Conservation (phyloP, 2,113 vertebrate genomes). For the Synodontis membranacea region DNA sequence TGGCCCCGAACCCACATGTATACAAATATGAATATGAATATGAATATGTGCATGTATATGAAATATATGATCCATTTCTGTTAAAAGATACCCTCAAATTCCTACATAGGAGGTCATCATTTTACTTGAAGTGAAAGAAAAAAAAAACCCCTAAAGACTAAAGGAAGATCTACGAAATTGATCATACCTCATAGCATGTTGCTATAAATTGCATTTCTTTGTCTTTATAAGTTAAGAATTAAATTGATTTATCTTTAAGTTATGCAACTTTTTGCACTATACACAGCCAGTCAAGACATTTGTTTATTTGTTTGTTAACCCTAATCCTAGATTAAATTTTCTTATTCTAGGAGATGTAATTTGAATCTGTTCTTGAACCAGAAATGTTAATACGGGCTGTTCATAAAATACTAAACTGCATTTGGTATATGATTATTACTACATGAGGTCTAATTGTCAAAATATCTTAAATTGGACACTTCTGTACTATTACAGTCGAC, state of each 20-base stretch:
- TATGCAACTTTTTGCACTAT: not conserved
- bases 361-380: not conserved
- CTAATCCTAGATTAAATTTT: too few relatives aligned
- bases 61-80: too few relatives aligned
- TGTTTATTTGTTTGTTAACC: not conserved
- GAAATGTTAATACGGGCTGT: not conserved
- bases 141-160: not conserved
- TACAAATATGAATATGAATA: too few relatives aligned
- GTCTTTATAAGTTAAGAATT: too few relatives aligned
- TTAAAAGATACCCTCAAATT: too few relatives aligned
- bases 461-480: not conserved
- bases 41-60: too few relatives aligned
- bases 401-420: not conserved
- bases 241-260: not conserved
- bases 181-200: not conserved
- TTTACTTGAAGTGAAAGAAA: not conserved
- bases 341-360: not conserved
- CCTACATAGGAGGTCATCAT: too few relatives aligned
- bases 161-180: not conserved
- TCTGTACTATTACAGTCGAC: not conserved
- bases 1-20: too few relatives aligned
- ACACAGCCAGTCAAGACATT: not conserved
- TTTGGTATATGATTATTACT: not conserved
- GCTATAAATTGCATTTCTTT: not conserved
- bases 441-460: not conserved